Evolutionary conservation across 2,888 invertebrate species (phyloP).

Genomic region (Microplitis manilae): DNA sequence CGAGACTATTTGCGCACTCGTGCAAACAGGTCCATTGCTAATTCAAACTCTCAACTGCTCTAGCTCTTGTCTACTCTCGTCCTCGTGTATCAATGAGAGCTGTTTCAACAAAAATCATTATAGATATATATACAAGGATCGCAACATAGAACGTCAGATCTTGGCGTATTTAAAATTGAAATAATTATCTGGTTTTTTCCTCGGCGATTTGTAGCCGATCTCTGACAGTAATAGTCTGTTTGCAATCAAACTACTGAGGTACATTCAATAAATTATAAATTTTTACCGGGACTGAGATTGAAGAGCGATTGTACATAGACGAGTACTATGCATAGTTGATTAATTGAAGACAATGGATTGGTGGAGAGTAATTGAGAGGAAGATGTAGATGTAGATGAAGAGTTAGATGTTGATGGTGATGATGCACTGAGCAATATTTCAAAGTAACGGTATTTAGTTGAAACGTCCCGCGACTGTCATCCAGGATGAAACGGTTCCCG

Average conservation of each 20-base stretch:
- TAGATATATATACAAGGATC: background rate
- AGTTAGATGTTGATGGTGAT: background rate
- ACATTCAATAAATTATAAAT: background rate
- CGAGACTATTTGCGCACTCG: slow-evolving; percentile 66
- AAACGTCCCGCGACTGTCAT: slow-evolving; percentile 65
- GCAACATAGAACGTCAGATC: background rate
- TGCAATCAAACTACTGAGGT: background rate
- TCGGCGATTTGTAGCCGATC: background rate
- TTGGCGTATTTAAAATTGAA: background rate
- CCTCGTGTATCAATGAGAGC: slow-evolving; percentile 36
- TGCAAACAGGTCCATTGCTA: slow-evolving; percentile 59
- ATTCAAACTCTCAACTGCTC: slow-evolving; percentile 36
- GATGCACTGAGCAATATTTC: slow-evolving; percentile 59
- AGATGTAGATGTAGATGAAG: background rate
- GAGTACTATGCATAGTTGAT: background rate
- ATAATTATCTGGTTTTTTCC: background rate
- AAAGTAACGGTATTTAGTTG: slow-evolving; percentile 65
- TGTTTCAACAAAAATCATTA: slow-evolving; percentile 47
- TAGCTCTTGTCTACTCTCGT: background rate
- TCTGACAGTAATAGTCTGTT: slow-evolving; percentile 1
- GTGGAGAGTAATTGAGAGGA: background rate
- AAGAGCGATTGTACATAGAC: background rate
- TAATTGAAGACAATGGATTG: background rate
- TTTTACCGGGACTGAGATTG: background rate
- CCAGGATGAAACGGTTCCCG: slow-evolving; percentile 62